Base-by-base conservation (phyloP, 1,140 invertebrate species). In the Psilanteris sp. region DNA sequence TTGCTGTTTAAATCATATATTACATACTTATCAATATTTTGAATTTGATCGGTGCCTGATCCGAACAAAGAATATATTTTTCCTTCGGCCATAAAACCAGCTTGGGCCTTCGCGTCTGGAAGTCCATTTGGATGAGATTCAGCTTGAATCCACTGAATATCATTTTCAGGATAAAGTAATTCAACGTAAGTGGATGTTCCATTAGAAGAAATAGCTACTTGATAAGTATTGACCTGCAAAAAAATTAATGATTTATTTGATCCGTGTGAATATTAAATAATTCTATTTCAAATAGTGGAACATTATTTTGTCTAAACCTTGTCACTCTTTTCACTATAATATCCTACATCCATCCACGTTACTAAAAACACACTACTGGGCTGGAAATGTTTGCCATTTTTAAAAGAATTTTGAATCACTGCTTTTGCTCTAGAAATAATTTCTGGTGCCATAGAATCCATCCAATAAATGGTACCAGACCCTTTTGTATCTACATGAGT, bases 111-210 rank as follows among this genome's bases (percentile, higher is more conserved):
- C 0, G 96, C 95, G 82, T 98, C 96, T 1, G 93, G 93, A 2
- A 94, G 73, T 13, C 92, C 92, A 54, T 90, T 91, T 20, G 89
- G 87, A 22, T 91, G 90, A 2, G 90, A 89, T 52, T 91, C 91
- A 31, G 93, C 94, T 84, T 95, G 93, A 29, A 97, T 92, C 97
- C 97, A 99, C 81, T 96, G 93, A 27, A 98, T 93, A 0, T 96
- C 96, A 76, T 93, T 90, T 66, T 95, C 92, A 1, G 95, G 93
- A 85, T 98, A 99, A 26, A 97, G 86, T 76, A 98, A 92, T 78
- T 96, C 92, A 0, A 92, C 93, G 82, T 94, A 98, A 5, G 94
- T 94, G 43, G 96, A 91, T 0, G 90, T 90, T 0, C 94, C 95
- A 81, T 96, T 93, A n/a, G 93, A 93, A 2, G 93, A 93, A 24